Evolutionary conservation across 2,797 vertebrate species (phyloP), one percentile per base, ranked within the genome.

Genomic region (Pampus argenteus): DNA sequence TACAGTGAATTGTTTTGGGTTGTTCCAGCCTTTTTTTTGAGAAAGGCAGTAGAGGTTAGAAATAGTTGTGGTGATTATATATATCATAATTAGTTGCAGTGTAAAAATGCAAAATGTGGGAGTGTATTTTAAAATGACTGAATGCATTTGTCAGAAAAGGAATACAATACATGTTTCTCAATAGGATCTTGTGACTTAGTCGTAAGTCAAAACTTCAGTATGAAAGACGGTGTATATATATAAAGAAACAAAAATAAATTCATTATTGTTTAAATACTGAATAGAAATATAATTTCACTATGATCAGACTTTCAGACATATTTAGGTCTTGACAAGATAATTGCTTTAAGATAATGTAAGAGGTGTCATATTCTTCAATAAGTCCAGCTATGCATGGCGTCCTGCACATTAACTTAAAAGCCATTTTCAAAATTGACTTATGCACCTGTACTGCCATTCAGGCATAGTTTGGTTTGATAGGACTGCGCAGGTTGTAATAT

Each of bases 401-500:
- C 6, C 17, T 61, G 9, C 6, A 14, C 23, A 14, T 42, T 5
- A 42, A 18, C 23, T 29, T 65, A 3, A 11, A 45, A 6, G 23
- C 23, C 14, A 26, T 17, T 42, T 56, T 49, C 20, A 10, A 1
- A 15, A 34, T 44, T 64, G 10, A 47, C 29, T 17, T 36, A 8
- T 55, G 20, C 26, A 14, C 2, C 28, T 64, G 23, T 61, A 15
- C 40, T 22, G 31, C 31, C 29, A 64, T 50, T 38, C n/a, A 51
- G 18, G 50, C 11, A 49, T 56, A 52, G 9, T 8, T 8, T 51
- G 26, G 29, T 51, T 54, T 54, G 15, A 78, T 71, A 34, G 23
- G 62, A 48, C 66, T 38, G n/a, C 44, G 13, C 50, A 61, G 40
- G n/a, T 34, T 59, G 20, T 47, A 42, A 72, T 61, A 23, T 49